These are phyloP conservation scores for Gadus macrocephalus DNA, from an alignment of 2,113 vertebrate genomes.

Conservation along the genomic window DNA sequence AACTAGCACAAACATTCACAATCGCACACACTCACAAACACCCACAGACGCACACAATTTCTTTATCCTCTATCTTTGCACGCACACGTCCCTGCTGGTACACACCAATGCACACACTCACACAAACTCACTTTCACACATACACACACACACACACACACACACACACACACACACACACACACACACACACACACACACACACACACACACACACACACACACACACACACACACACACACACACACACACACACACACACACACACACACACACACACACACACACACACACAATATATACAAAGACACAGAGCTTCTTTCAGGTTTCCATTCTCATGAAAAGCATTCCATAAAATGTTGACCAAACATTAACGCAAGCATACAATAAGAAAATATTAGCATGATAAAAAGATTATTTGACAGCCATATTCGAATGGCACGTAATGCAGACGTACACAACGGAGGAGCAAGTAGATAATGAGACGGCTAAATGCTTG, in stretches of 20 bases:
- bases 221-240: background rate
- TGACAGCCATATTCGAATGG: conserved; percentile 9
- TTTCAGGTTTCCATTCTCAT: no score
- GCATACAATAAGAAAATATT: conserved; percentile 25
- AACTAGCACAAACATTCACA: no score
- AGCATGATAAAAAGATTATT: conserved; percentile 27
- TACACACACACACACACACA: background rate
- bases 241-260: conserved; percentile 3
- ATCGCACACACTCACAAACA: no score
- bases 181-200: background rate
- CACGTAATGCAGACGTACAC: conserved; percentile 20
- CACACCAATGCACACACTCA: background rate
- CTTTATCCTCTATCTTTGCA: no score
- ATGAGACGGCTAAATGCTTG: conserved; percentile 62
- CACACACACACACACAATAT: background rate
- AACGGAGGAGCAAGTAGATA: conserved; percentile 42
- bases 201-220: background rate
- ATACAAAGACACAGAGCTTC: no score
- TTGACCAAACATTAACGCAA: background rate
- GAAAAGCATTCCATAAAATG: background rate
- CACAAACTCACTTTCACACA: background rate
- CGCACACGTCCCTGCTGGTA: no score
- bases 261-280: conserved; percentile 9
- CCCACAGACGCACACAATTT: no score
- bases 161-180: background rate